A percentile compares a stretch with the other conserved stretches of the same genome.
Conservation (phyloP, 2,797 vertebrate genomes). For the Saxicola maurus region DNA sequence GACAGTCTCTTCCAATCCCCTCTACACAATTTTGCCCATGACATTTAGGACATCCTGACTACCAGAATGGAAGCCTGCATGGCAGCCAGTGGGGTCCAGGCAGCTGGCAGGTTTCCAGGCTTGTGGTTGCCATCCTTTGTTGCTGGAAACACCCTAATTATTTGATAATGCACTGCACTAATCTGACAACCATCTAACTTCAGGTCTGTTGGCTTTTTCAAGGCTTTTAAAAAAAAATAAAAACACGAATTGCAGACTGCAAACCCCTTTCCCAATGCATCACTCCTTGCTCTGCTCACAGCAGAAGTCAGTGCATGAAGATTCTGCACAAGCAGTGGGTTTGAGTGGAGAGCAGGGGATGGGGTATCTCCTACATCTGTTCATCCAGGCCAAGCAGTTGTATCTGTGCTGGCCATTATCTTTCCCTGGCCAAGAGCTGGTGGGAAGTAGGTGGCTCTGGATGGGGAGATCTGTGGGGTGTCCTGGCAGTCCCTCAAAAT, state of each 20-base stretch:
- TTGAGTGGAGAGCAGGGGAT: background rate
- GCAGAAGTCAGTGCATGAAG: background rate
- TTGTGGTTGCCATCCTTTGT: background rate
- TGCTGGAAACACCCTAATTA: slow-evolving; percentile 7
- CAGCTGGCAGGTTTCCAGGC: background rate
- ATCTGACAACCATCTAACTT: background rate
- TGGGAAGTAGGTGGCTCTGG: background rate
- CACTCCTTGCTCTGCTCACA: background rate
- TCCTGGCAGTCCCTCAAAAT: background rate
- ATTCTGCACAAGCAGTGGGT: background rate
- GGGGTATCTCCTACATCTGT: rapidly evolving
- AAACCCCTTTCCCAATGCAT: background rate
- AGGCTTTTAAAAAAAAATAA: background rate
- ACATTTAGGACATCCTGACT: background rate
- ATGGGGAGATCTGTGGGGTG: background rate
- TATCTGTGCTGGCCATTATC: background rate
- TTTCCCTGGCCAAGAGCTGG: background rate
- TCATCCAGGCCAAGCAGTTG: rapidly evolving
- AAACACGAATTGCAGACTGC: rapidly evolving
- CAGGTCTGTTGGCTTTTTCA: background rate
- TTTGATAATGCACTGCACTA: background rate
- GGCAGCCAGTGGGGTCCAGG: background rate
- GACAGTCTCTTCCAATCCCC: background rate
- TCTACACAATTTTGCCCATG: background rate
- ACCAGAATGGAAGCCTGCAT: background rate